Evolutionary conservation across 2,888 invertebrate genomes (phyloP).

Genomic region (Scaptomyza caliginosa): DNA sequence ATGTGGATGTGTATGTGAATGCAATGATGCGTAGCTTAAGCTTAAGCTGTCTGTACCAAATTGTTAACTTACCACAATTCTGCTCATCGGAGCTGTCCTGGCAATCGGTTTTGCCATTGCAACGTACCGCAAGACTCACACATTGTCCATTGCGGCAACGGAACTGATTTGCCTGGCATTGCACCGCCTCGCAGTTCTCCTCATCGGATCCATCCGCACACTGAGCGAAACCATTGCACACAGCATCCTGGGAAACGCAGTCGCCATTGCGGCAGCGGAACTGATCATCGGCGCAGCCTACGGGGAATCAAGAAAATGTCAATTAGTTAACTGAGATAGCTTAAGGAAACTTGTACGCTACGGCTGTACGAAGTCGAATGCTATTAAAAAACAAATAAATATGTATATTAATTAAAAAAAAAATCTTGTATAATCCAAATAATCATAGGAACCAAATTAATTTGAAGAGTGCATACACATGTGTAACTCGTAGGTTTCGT

Average conservation of each 20-base stretch:
- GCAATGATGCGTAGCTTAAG: constrained; percentile 1
- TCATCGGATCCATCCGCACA: constrained; percentile 90
- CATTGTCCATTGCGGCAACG: constrained; percentile 83
- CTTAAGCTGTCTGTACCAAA: background rate
- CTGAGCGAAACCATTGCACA: constrained; percentile 87
- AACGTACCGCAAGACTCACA: constrained; percentile 80
- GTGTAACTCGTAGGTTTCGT: constrained; percentile 26
- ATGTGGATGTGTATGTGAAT: constrained; percentile 13
- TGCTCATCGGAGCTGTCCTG: constrained; percentile 86
- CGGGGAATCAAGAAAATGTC: constrained; percentile 24
- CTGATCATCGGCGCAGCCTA: constrained; percentile 88
- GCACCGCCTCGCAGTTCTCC: constrained; percentile 84
- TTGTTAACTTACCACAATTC: constrained; percentile 85
- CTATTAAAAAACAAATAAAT: constrained; percentile 5
- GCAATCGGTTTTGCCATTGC: constrained; percentile 86
- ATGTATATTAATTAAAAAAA: background rate
- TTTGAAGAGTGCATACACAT: constrained; percentile 57
- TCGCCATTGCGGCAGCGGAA: constrained; percentile 89
- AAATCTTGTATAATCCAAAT: background rate
- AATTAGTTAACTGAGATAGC: constrained; percentile 8
- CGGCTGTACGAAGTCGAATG: constrained; percentile 26
- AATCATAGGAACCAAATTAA: constrained; percentile 14
- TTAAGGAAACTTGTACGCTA: constrained; percentile 6
- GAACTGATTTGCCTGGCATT: constrained; percentile 81
- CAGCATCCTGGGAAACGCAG: constrained; percentile 87